A percentile compares a stretch with the other conserved stretches of the same genome.
Evolutionary conservation across 1,140 invertebrate species (phyloP).

Genomic region (Oppia nitens): DNA sequence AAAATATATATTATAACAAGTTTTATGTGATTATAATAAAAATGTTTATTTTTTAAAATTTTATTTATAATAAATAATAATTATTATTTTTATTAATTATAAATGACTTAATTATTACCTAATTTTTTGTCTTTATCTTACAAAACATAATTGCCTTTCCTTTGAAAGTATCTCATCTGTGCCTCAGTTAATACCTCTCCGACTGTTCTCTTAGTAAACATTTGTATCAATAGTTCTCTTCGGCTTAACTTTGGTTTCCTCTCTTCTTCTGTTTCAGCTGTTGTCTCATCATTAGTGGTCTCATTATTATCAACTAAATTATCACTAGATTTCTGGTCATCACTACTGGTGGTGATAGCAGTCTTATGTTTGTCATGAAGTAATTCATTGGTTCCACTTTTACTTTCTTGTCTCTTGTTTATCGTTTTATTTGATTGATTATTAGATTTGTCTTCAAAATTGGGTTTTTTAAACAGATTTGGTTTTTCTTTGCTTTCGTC

Average conservation of each 20-base stretch:
- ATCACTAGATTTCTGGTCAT: neutral
- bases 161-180: conserved; percentile 54
- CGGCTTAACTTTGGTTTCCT: conserved; percentile 7
- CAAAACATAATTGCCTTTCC: conserved; percentile 38
- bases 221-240: conserved; percentile 10
- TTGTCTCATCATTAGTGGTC: neutral
- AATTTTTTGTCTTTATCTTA: neutral
- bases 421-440: neutral
- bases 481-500: conserved; percentile 4
- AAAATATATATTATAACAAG: neutral
- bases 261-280: conserved; percentile 3
- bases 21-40: neutral
- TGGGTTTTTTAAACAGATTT: neutral
- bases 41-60: too few species aligned
- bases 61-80: too few species aligned
- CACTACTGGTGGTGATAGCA: too few species aligned
- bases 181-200: conserved; percentile 59
- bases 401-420: neutral
- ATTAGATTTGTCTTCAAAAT: neutral
- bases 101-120: neutral
- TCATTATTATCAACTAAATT: neutral
- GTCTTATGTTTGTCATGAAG: neutral
- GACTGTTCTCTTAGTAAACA: conserved; percentile 50
- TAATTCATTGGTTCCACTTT: neutral
- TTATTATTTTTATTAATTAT: too few species aligned